Evolutionary conservation across 2,888 invertebrate genomes (phyloP).

Genomic region (Ectropis crepuscularia): DNA sequence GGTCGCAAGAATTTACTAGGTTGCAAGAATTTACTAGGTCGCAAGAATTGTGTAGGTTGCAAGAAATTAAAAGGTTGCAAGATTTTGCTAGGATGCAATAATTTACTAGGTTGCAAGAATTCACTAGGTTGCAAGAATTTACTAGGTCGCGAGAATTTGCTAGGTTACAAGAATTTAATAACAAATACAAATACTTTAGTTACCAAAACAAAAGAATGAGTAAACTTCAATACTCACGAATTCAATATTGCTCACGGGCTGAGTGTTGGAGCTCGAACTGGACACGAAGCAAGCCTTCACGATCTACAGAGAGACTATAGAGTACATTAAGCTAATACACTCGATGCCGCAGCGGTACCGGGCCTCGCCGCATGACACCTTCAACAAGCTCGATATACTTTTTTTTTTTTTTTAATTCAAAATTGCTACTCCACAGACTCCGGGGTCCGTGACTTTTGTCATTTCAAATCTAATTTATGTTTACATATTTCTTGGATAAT

Average conservation of each 20-base stretch:
- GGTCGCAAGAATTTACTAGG: background rate
- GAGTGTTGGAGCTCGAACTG: constrained; percentile 93
- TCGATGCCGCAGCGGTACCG: constrained; percentile 79
- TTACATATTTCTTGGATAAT: no score
- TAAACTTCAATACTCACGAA: no score
- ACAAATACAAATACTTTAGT: no score
- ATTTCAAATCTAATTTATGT: no score
- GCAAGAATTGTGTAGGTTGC: background rate
- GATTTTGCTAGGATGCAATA: background rate
- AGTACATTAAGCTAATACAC: constrained; percentile 81
- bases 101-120: background rate
- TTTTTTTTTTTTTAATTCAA: no score
- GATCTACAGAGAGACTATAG: constrained; percentile 95
- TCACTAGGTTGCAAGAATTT: background rate
- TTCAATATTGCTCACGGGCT: constrained; percentile 95
- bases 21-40: background rate
- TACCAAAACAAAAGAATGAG: no score
- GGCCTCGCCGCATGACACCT: constrained; percentile 79
- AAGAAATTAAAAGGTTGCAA: background rate
- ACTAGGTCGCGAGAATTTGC: background rate
- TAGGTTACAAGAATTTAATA: background rate
- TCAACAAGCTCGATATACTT: constrained; percentile 80
- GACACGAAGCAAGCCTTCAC: constrained; percentile 93
- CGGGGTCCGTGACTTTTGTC: no score
- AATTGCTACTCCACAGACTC: no score